phyloP scores from a whole-genome alignment of 2,113 vertebrate species.

The Oncorhynchus masou region DNA sequence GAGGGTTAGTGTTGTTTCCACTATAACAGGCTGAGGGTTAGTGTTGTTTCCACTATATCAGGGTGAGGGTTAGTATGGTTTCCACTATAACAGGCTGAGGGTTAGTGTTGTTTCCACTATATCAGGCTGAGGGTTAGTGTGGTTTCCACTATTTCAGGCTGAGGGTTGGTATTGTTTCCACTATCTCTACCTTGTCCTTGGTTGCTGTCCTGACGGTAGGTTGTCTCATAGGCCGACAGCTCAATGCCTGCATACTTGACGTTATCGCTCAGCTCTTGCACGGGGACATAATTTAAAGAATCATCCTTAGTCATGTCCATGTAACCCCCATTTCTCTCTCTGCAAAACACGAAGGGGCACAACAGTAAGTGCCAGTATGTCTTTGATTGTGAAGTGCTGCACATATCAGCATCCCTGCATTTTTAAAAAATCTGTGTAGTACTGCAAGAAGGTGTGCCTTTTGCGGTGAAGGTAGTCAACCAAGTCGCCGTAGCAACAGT shows the following conservation, averaged over 20 bases:
- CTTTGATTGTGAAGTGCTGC: slow-evolving; percentile 37
- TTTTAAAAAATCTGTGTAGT: slow-evolving; percentile 57
- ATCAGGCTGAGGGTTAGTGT: too few relatives aligned
- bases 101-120: too few relatives aligned
- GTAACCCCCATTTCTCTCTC: slow-evolving; percentile 84
- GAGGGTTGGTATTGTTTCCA: too few relatives aligned
- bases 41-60: rapidly evolving
- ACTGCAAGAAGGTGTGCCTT: slow-evolving; percentile 83
- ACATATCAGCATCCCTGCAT: slow-evolving; percentile 58
- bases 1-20: too few relatives aligned
- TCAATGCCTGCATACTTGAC: slow-evolving; percentile 77
- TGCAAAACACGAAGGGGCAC: slow-evolving; percentile 33
- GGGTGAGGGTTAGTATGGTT: too few relatives aligned
- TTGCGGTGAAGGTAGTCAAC: slow-evolving; percentile 88
- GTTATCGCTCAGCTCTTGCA: slow-evolving; percentile 79
- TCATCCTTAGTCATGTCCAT: slow-evolving; percentile 90
- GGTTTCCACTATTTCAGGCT: too few relatives aligned
- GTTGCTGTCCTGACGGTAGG: slow-evolving; percentile 28
- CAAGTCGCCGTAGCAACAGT: slow-evolving; percentile 90
- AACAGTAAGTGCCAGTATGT: too few relatives aligned
- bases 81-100: too few relatives aligned
- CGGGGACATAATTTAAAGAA: slow-evolving; percentile 78
- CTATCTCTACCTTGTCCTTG: slow-evolving; percentile 17
- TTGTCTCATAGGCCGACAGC: slow-evolving; percentile 74
- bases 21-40: too few relatives aligned